Evolutionary conservation across 2,113 vertebrate species (phyloP).

Genomic region (Oriolus oriolus): DNA sequence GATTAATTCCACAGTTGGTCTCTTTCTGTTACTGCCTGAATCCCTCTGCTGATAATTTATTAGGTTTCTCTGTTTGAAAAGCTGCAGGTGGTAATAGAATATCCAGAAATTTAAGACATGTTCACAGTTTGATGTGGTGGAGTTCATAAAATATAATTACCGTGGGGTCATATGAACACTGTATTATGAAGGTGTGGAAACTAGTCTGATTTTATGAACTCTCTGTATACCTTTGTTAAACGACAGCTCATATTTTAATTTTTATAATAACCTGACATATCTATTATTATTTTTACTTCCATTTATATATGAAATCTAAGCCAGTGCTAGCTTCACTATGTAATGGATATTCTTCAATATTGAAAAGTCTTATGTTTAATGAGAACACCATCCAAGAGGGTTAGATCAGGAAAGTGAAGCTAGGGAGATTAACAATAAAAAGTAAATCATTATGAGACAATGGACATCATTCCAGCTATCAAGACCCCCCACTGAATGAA

Average conservation of each 20-base stretch:
- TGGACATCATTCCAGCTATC: not conserved
- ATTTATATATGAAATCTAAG: not conserved
- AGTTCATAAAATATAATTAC: constrained; percentile 42
- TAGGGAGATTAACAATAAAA: not conserved
- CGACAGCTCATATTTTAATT: not conserved
- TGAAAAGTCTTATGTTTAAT: not conserved
- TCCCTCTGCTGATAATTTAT: not conserved
- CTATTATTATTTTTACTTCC: not conserved
- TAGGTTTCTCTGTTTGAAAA: constrained; percentile 17
- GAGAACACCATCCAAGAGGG: not conserved
- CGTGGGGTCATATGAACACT: not conserved
- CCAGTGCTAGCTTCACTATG: not conserved
- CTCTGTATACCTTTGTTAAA: not conserved
- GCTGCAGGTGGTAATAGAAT: constrained; percentile 32
- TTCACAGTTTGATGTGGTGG: constrained; percentile 5
- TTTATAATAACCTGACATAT: not conserved
- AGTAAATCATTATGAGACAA: not conserved
- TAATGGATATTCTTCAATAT: not conserved
- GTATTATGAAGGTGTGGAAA: not conserved
- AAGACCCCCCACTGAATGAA: not conserved
- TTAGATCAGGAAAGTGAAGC: not conserved
- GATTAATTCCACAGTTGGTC: not conserved
- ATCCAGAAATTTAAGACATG: not conserved
- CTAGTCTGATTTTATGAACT: not conserved
- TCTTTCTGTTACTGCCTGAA: not conserved